Percentiles rank a stretch among this genome's conserved stretches.
phyloP scores from a whole-genome alignment of 2,113 vertebrate species.

The Xiphophorus maculatus region DNA sequence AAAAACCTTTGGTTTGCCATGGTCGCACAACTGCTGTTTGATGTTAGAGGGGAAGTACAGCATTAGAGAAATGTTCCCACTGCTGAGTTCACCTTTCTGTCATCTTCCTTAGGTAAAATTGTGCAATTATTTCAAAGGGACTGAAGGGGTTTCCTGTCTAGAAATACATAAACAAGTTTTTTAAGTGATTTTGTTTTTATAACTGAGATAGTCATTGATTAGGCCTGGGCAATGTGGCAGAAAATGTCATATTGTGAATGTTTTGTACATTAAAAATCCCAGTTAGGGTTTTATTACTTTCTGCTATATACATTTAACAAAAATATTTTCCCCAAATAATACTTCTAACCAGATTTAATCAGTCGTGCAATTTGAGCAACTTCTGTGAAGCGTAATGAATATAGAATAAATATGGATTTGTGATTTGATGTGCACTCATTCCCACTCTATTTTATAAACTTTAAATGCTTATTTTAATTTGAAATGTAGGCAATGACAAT shows the following conservation, averaged over 20 bases:
- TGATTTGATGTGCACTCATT: background rate
- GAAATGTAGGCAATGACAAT: background rate
- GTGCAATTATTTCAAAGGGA: background rate
- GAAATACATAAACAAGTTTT: background rate
- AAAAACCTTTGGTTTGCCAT: conserved; percentile 56
- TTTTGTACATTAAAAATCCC: background rate
- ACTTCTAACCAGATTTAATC: background rate
- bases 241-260: background rate
- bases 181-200: background rate
- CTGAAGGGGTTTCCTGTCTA: background rate
- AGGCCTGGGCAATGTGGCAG: too few relatives aligned
- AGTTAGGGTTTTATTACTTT: background rate
- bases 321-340: background rate
- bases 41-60: conserved; percentile 66
- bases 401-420: background rate
- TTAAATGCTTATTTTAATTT: too few relatives aligned
- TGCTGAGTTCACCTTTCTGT: conserved; percentile 32
- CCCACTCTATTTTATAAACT: too few relatives aligned
- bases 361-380: background rate
- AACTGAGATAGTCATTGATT: background rate
- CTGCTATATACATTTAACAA: background rate
- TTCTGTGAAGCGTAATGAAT: background rate
- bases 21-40: conserved; percentile 26
- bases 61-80: conserved; percentile 17
- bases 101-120: conserved; percentile 15